Evolutionary conservation across 1,140 invertebrate genomes (phyloP).

Genomic region (Bombus superbus): DNA sequence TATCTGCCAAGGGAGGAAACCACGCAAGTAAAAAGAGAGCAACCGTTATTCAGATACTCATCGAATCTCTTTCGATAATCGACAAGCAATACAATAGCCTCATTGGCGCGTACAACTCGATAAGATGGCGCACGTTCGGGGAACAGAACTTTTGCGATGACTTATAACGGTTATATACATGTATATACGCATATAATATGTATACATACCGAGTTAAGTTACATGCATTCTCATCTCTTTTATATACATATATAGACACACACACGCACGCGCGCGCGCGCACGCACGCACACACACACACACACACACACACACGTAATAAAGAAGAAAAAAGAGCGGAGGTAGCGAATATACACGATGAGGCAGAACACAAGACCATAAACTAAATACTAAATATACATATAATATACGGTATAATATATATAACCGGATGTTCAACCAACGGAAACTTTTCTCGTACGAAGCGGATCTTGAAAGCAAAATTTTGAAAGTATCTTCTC

Average conservation of each 20-base stretch:
- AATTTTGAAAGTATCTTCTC: slow-evolving; percentile 38
- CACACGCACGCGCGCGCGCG: not conserved
- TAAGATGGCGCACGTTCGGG: slow-evolving; percentile 18
- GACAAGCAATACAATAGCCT: slow-evolving; percentile 35
- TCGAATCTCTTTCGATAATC: slow-evolving; percentile 20
- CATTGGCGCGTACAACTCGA: slow-evolving; percentile 35
- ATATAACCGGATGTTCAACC: slow-evolving; percentile 1
- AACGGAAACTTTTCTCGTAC: slow-evolving; percentile 5
- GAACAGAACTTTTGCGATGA: slow-evolving; percentile 25
- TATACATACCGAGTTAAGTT: slow-evolving; percentile 42
- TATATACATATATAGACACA: slow-evolving; percentile 35
- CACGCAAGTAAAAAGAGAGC: no score
- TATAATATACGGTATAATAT: slow-evolving; percentile 36
- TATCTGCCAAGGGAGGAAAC: not conserved
- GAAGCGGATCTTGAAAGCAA: not conserved
- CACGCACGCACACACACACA: not conserved
- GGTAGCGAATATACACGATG: not conserved
- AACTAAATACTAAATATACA: slow-evolving; percentile 49
- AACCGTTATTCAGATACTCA: not conserved
- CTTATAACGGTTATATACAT: slow-evolving; percentile 42
- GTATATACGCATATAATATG: slow-evolving; percentile 47
- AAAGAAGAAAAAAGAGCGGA: not conserved
- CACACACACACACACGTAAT: not conserved
- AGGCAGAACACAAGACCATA: not conserved
- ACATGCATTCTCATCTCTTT: slow-evolving; percentile 45